These are phyloP conservation scores for Palloptera scutellata DNA, from an alignment of 2,888 invertebrate genomes.

Conservation along the genomic window DNA sequence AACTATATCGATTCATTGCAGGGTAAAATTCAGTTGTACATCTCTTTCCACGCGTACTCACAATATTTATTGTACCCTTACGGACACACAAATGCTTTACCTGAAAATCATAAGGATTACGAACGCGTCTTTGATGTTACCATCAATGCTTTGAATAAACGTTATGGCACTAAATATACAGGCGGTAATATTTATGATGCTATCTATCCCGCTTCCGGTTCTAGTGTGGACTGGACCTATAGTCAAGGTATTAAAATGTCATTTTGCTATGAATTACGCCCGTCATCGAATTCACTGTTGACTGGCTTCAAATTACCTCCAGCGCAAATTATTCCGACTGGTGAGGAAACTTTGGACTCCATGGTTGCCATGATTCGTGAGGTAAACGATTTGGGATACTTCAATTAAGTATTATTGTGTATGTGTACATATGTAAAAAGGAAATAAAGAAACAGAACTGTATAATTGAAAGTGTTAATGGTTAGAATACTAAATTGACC, in stretches of 20 bases:
- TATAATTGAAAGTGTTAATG: too few species aligned
- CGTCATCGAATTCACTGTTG: slow-evolving; percentile 46
- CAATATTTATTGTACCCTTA: slow-evolving; percentile 76
- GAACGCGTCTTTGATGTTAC: slow-evolving; percentile 55
- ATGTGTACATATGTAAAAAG: too few species aligned
- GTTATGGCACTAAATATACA: slow-evolving; percentile 63
- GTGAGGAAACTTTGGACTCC: slow-evolving; percentile 71
- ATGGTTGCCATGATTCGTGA: slow-evolving; percentile 64
- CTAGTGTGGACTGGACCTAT: slow-evolving; percentile 73
- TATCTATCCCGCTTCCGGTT: slow-evolving; percentile 68
- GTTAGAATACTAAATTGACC: too few species aligned
- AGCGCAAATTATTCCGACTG: slow-evolving; percentile 70
- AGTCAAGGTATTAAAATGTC: slow-evolving; percentile 67
- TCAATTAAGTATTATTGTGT: slow-evolving; percentile 5
- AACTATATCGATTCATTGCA: slow-evolving; percentile 67
- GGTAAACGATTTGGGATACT: slow-evolving; percentile 30
- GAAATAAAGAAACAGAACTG: too few species aligned
- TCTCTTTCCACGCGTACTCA: slow-evolving; percentile 79
- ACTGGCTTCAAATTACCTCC: slow-evolving; percentile 74
- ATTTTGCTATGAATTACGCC: slow-evolving; percentile 71
- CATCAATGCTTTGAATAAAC: slow-evolving; percentile 51
- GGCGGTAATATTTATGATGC: slow-evolving; percentile 65
- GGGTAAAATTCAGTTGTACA: slow-evolving; percentile 69
- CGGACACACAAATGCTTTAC: slow-evolving; percentile 67
- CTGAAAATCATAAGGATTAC: slow-evolving; percentile 65